A percentile compares a stretch with the other conserved stretches of the same genome.
Conservation (phyloP, 2,113 vertebrate species). For the Rattus rattus region DNA sequence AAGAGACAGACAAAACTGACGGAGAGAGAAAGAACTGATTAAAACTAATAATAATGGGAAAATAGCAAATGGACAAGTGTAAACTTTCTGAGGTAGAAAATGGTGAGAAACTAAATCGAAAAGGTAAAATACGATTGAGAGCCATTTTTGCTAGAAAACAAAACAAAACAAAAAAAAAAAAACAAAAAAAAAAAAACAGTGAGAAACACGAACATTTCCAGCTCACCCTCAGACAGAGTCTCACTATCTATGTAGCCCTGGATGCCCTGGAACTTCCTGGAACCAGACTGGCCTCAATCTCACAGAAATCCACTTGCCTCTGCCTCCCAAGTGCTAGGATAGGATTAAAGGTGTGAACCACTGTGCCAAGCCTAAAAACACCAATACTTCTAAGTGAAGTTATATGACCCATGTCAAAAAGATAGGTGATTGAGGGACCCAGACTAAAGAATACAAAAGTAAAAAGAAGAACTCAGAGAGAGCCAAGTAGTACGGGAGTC, state of each 20-base stretch:
- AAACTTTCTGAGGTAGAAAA: neutral
- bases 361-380: neutral
- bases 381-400: neutral
- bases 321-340: neutral
- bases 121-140: neutral
- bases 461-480: neutral
- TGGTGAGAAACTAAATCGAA: neutral
- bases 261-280: neutral
- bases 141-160: neutral
- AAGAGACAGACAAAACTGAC: neutral
- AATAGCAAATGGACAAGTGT: neutral
- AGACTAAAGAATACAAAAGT: neutral
- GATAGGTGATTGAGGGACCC: neutral
- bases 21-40: too few relatives aligned
- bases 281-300: neutral
- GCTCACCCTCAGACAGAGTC: neutral
- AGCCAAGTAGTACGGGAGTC: neutral
- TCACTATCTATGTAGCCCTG: neutral
- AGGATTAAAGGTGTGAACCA: neutral
- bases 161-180: too few relatives aligned
- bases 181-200: neutral
- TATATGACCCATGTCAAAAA: slow-evolving; percentile 8
- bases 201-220: neutral
- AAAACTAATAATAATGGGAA: neutral
- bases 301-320: neutral